phyloP scores from a whole-genome alignment of 2,797 vertebrate species.

The Tolypeutes matacus region DNA sequence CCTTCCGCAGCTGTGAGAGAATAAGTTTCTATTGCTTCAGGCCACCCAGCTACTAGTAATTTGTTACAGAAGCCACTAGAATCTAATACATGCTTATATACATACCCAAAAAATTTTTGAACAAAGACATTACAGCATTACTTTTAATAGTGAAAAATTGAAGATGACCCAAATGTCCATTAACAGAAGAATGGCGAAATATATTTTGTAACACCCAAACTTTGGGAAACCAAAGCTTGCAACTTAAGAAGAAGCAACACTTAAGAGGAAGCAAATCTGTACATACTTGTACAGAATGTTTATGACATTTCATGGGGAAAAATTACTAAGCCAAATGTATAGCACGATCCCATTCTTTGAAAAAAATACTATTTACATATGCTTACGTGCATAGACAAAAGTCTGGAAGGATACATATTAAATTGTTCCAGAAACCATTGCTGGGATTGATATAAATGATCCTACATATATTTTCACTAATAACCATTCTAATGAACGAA shows the following conservation, averaged over 20 bases:
- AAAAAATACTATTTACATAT: constrained; percentile 15
- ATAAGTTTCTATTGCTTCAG: too few species aligned
- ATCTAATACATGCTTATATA: neutral
- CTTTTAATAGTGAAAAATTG: constrained; percentile 31
- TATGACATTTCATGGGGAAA: neutral
- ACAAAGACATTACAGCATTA: constrained; percentile 15
- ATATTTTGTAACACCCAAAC: neutral
- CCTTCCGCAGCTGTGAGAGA: too few species aligned
- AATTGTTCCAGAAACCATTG: constrained; percentile 25
- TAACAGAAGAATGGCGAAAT: neutral
- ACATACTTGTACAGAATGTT: constrained; percentile 11
- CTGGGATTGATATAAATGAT: constrained; percentile 28
- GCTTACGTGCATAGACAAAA: neutral
- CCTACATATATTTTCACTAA: constrained; percentile 26
- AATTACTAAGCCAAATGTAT: neutral
- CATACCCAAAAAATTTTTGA: constrained; percentile 9
- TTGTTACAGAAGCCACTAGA: too few species aligned
- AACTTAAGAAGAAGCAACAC: neutral
- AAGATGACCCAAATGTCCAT: constrained; percentile 6
- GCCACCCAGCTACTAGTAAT: too few species aligned
- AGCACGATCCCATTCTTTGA: neutral
- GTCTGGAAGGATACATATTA: constrained; percentile 24
- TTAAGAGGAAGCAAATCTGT: neutral
- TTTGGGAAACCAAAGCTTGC: neutral
- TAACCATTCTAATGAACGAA: constrained; percentile 52